A percentile compares a stretch with the other conserved stretches of the same genome.
Evolutionary conservation across 1,140 invertebrate genomes (phyloP).

Genomic region (Lasioglossum baleicum): DNA sequence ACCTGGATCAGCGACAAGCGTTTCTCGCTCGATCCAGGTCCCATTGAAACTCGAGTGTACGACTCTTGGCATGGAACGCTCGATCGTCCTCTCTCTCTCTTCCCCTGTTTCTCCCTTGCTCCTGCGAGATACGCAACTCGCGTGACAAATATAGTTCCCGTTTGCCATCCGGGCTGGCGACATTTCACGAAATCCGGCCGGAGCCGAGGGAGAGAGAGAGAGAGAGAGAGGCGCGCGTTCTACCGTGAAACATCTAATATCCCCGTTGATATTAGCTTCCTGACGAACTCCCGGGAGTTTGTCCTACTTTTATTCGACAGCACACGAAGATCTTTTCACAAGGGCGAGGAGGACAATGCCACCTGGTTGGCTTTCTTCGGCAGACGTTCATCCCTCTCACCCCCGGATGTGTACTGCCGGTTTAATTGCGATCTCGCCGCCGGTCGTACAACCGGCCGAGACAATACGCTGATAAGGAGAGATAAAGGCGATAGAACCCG

Average conservation of each 20-base stretch:
- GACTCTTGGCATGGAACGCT: too few species aligned
- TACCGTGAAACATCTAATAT: slow-evolving; percentile 13
- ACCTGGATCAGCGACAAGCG: too few species aligned
- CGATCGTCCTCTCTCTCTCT: too few species aligned
- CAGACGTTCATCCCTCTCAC: slow-evolving; percentile 21
- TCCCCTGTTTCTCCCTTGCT: too few species aligned
- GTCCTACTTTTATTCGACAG: slow-evolving; percentile 39
- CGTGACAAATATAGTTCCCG: slow-evolving; percentile 10
- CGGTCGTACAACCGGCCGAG: background rate
- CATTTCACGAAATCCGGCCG: background rate
- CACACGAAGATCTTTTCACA: slow-evolving; percentile 23
- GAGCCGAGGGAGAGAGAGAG: too few species aligned
- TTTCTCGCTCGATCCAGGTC: too few species aligned
- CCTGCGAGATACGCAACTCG: background rate
- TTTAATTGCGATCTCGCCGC: slow-evolving; percentile 33
- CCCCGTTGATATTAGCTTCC: slow-evolving; percentile 22
- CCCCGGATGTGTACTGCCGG: slow-evolving; percentile 7
- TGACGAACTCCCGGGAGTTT: slow-evolving; percentile 16
- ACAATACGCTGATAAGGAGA: slow-evolving; percentile 46
- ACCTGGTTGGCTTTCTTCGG: slow-evolving; percentile 25
- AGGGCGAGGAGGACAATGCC: slow-evolving; percentile 22
- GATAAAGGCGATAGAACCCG: slow-evolving; percentile 21
- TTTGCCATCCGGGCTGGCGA: too few species aligned
- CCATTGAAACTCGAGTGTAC: too few species aligned
- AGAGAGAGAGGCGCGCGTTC: background rate